Evolutionary conservation across 2,113 vertebrate genomes (phyloP).

Genomic region (Chloropsis cyanopogon): DNA sequence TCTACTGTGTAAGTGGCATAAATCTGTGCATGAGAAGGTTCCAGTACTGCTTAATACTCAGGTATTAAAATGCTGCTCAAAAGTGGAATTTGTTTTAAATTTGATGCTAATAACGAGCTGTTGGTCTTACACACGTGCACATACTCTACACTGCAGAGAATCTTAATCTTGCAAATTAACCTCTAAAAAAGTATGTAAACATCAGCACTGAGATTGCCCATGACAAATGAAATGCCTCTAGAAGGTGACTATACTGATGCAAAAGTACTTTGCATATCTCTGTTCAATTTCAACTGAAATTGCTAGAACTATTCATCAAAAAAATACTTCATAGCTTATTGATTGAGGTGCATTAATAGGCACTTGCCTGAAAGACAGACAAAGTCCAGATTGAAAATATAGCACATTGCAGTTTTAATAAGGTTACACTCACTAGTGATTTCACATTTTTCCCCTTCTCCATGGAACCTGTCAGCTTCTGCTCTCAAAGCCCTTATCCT

Average conservation of each 20-base stretch:
- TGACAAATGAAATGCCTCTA: neutral
- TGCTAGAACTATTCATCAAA: neutral
- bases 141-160: neutral
- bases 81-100: neutral
- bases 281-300: neutral
- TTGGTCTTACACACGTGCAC: accelerated
- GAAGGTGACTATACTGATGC: neutral
- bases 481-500: constrained; percentile 30
- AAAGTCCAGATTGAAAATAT: neutral
- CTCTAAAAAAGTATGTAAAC: neutral
- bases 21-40: neutral
- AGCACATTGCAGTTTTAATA: constrained; percentile 42
- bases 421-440: neutral
- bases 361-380: neutral
- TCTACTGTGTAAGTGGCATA: neutral
- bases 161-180: neutral
- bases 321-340: neutral
- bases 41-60: neutral
- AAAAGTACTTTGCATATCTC: neutral
- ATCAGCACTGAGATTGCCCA: neutral
- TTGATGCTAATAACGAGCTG: neutral
- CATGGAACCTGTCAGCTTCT: constrained; percentile 10
- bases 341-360: constrained; percentile 32
- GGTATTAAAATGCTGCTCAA: neutral
- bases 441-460: neutral